Base-by-base conservation (phyloP, 2,113 vertebrate species). In the Pantherophis guttatus region DNA sequence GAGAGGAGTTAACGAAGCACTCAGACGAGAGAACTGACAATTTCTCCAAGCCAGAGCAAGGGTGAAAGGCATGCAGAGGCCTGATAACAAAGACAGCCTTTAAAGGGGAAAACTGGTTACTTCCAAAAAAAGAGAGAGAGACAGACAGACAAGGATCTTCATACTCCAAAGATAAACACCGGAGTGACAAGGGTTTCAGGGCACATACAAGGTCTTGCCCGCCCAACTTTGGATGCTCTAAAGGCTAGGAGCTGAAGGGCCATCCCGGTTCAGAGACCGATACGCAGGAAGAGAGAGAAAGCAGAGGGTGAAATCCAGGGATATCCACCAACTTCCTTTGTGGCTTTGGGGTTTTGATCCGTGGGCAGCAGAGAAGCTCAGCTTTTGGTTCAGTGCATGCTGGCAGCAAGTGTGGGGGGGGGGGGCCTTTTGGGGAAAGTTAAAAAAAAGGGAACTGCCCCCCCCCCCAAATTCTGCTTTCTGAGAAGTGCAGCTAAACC, bases 1-100 rank as follows among this genome's bases (percentile, higher is more conserved):
- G n/a, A 70, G n/a, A 70, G 48, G 52, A 96, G 95, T 96, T 55
- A 2, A 95, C 96, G 96, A 97, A 96, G 91, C 95, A 99, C 98
- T 97, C 96, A 97, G 98, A 99, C 98, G 96, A 98, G 98, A 98
- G 95, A 98, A 98, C 97, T 98, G 97, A 99, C 98, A 97, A 97
- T 97, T 97, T 98, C 98, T 98, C 97, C 97, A 97, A 98, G 98
- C 98, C 97, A 98, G 97, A 98, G 98, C 97, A 96, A 98, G 97
- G 91, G 95, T 97, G 98, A 97, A 97, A 98, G 97, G 98, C 99
- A 99, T 99, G 99, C 99, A 98, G 98, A 98, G 23, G 98, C 97
- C 98, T 98, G 98, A 98, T 98, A 98, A 98, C 98, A 99, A 98
- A 98, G 98, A 99, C 98, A 98, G 98, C 98, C 98, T 99, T 99